phyloP scores from a whole-genome alignment of 2,113 vertebrate genomes.

The Oreochromis niloticus region DNA sequence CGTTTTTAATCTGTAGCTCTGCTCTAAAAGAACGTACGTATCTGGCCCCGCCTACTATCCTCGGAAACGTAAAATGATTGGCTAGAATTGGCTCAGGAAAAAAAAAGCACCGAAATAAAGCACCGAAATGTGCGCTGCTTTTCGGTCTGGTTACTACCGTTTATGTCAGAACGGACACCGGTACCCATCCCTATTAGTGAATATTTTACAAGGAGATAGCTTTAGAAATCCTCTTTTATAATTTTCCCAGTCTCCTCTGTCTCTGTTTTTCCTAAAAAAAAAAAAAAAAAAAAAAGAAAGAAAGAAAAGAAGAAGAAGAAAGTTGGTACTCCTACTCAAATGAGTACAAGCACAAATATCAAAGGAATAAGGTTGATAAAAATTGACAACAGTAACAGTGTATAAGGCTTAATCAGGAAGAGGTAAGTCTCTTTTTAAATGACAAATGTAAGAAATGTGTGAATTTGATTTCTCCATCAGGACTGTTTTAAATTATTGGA shows the following conservation, averaged over 20 bases:
- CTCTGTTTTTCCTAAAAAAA: neutral
- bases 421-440: neutral
- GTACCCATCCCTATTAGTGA: neutral
- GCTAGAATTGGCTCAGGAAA: no score
- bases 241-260: neutral
- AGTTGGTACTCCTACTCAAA: accelerated
- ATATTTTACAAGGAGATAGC: neutral
- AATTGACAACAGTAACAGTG: neutral
- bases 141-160: no score
- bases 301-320: neutral
- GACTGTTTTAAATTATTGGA: neutral
- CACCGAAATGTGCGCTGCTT: no score
- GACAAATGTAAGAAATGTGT: neutral
- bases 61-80: no score
- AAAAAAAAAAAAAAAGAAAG: accelerated
- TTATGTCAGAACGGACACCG: no score
- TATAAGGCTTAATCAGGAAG: neutral
- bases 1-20: no score
- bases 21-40: no score
- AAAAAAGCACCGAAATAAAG: no score
- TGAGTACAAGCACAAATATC: neutral
- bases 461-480: neutral
- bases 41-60: no score
- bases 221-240: neutral
- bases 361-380: neutral